Evolutionary conservation across 2,797 vertebrate genomes (phyloP), one percentile per base, ranked within the genome.

Genomic region (Oreochromis mossambicus): DNA sequence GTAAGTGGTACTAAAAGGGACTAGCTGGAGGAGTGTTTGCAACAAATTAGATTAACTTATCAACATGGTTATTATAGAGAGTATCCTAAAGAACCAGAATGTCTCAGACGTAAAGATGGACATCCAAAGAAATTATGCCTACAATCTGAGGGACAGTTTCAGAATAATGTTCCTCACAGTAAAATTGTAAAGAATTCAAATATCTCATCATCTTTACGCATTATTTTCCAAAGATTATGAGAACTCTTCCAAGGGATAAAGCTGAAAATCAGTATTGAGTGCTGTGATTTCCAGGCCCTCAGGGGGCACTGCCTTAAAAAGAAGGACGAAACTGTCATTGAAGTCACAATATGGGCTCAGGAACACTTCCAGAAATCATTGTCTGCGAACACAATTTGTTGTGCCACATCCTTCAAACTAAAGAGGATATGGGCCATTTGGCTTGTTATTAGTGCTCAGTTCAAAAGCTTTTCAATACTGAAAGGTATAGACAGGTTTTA

Each of bases 1-100:
- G 51, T 7, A 52, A 52, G 3, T 12, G 51, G 10, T 52, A 7
- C n/a, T 0, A 52, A 21, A 52, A 21, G 0, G n/a, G 51, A 21
- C 51, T 32, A 32, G 32, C 32, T 32, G 0, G 51, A 21, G n/a
- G 51, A 52, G 10, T 52, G 51, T 12, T 52, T 52, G 51, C 51
- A 52, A 12, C 51, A 52, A 0, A 21, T 52, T 52, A 52, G 51
- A 24, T 21, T 6, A 52, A 12, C 10, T 52, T 1, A 0, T 52
- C 10, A 52, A 4, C 51, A 24, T 11, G 10, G 10, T 11, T 7
- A 11, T 4, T 52, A 12, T 52, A 52, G n/a, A 52, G n/a, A 52
- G 10, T 21, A 21, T 21, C 51, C 11, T n/a, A 54, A 54, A 54
- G 6, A 54, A 54, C 12, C 52, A 54, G 52, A 24, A 54, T 24